These are phyloP conservation scores for Halichoeres trimaculatus DNA, from an alignment of 2,113 vertebrate genomes.

Conservation along the genomic window DNA sequence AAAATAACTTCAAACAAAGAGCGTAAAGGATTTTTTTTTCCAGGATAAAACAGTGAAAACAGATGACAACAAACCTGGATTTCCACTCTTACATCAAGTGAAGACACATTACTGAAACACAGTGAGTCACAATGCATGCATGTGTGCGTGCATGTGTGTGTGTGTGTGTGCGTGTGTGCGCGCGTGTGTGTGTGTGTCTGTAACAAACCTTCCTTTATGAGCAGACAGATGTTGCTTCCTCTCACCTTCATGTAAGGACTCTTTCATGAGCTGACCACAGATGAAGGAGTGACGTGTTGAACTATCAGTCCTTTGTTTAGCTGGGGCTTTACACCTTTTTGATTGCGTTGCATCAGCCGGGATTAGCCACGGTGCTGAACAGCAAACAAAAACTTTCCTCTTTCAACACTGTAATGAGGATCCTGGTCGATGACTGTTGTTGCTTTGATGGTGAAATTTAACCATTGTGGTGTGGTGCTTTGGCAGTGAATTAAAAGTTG, in stretches of 20 bases:
- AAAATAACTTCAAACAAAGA: too few relatives aligned
- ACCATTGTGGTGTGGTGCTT: background rate
- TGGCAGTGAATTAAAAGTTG: background rate
- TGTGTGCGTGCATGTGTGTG: constrained; percentile 1
- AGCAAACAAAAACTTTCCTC: background rate
- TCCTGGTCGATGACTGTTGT: too few relatives aligned
- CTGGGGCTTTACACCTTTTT: background rate
- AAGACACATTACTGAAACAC: background rate
- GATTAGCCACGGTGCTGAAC: rapidly evolving
- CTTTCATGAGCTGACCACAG: background rate
- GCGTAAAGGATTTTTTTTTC: too few relatives aligned
- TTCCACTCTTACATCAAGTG: constrained; percentile 42
- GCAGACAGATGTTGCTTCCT: constrained; percentile 12
- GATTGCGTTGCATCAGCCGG: background rate
- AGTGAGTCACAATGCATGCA: constrained; percentile 21
- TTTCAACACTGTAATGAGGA: background rate
- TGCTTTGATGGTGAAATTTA: background rate
- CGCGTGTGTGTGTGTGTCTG: constrained; percentile 14
- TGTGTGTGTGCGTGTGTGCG: constrained; percentile 21
- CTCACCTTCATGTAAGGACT: constrained; percentile 1
- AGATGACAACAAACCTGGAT: constrained; percentile 12
- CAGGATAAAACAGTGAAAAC: background rate
- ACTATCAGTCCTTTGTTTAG: background rate
- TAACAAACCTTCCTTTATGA: background rate
- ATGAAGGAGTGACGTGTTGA: background rate